A percentile compares a stretch with the other conserved stretches of the same genome.
Conservation (phyloP, 2,888 invertebrate species). For the Cephus runcator region DNA sequence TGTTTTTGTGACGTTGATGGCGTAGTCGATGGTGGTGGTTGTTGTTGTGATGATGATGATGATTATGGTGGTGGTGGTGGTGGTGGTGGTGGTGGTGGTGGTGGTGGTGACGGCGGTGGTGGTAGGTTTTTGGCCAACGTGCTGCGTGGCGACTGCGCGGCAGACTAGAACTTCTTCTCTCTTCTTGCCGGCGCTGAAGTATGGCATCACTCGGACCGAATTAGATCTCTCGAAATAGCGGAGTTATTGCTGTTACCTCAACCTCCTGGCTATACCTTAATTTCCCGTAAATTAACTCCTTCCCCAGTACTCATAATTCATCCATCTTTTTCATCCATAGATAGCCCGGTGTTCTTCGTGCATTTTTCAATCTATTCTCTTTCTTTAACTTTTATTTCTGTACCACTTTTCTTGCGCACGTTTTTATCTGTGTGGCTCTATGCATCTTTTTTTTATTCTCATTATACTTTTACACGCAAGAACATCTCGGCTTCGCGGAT, state of each 20-base stretch:
- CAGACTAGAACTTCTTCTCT: conserved; percentile 35
- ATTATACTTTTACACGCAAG: background rate
- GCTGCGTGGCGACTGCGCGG: conserved; percentile 56
- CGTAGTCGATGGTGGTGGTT: conserved; percentile 26
- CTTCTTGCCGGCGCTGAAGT: conserved; percentile 50
- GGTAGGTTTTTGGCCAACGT: conserved; percentile 41
- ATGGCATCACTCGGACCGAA: conserved; percentile 61
- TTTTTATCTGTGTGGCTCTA: background rate
- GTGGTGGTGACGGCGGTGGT: conserved; percentile 17
- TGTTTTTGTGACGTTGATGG: conserved; percentile 29
- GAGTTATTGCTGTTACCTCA: conserved; percentile 52
- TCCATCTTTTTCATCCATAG: background rate
- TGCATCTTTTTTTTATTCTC: background rate
- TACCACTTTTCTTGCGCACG: background rate
- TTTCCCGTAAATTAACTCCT: conserved; percentile 34
- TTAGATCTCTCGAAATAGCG: conserved; percentile 63
- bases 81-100: conserved; percentile 19
- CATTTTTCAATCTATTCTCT: background rate
- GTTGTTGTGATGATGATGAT: conserved; percentile 10
- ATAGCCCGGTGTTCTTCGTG: background rate
- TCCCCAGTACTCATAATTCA: background rate
- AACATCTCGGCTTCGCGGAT: background rate
- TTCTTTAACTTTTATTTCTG: background rate
- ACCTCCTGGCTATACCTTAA: conserved; percentile 36
- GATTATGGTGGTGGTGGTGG: conserved; percentile 16